Percentiles rank a stretch among this genome's conserved stretches.
phyloP scores from a whole-genome alignment of 2,797 vertebrate genomes.

The Urosaurus nigricauda region DNA sequence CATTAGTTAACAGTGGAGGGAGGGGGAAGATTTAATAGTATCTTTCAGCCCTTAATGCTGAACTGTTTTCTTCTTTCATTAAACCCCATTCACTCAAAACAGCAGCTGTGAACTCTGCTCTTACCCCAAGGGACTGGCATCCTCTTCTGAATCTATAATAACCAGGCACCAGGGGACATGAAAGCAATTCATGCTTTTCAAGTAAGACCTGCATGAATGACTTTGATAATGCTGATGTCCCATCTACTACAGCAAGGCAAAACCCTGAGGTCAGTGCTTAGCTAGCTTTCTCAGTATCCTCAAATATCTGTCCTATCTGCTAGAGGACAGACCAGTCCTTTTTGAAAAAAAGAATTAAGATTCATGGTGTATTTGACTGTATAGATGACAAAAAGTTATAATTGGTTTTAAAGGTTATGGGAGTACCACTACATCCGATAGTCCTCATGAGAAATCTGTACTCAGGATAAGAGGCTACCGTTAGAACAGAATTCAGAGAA shows the following conservation, averaged over 20 bases:
- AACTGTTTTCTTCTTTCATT: slow-evolving; percentile 42
- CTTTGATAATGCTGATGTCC: slow-evolving; percentile 57
- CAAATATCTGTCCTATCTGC: slow-evolving; percentile 13
- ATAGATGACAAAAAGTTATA: no score
- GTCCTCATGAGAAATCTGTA: no score
- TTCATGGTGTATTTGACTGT: rapidly evolving
- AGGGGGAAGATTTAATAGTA: slow-evolving; percentile 32
- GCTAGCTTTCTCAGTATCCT: background rate
- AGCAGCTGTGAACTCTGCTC: slow-evolving; percentile 54
- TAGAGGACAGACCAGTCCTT: slow-evolving; percentile 10
- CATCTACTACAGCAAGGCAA: slow-evolving; percentile 41
- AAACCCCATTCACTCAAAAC: slow-evolving; percentile 2
- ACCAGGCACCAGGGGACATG: slow-evolving; percentile 38
- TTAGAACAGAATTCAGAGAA: no score
- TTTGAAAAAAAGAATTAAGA: slow-evolving; percentile 20
- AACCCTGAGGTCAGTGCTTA: background rate
- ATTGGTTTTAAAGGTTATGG: no score
- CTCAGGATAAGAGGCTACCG: no score
- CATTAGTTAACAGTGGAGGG: background rate
- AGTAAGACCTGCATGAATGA: slow-evolving; percentile 27
- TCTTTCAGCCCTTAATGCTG: slow-evolving; percentile 34
- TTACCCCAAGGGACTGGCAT: slow-evolving; percentile 57
- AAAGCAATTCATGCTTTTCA: slow-evolving; percentile 58
- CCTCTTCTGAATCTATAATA: slow-evolving; percentile 53
- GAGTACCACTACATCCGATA: no score